These are phyloP conservation scores for Panthera tigris DNA, from an alignment of 2,113 vertebrate species.

Conservation along the genomic window DNA sequence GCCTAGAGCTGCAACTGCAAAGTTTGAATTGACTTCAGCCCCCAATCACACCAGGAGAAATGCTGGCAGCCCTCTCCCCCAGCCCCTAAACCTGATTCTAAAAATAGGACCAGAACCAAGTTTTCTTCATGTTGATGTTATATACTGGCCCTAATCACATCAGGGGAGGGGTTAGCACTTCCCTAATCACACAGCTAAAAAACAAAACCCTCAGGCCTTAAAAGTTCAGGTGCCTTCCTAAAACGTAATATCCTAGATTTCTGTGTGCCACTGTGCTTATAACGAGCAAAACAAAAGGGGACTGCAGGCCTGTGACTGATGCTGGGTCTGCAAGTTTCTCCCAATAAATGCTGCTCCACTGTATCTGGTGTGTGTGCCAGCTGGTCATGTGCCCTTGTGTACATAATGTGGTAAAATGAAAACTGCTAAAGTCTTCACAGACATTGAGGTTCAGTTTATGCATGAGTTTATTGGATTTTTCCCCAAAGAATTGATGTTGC, in stretches of 20 bases:
- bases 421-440: background rate
- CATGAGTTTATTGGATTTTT: background rate
- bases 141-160: background rate
- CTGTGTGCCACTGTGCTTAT: background rate
- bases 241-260: background rate
- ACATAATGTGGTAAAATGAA: background rate
- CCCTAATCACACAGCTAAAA: background rate
- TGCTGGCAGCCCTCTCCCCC: too few relatives aligned
- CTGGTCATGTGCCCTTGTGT: background rate
- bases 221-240: background rate
- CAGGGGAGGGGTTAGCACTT: background rate
- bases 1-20: background rate
- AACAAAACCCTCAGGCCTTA: background rate
- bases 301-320: background rate
- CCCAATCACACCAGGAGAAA: background rate
- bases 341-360: background rate
- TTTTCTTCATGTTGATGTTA: background rate
- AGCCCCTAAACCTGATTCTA: background rate
- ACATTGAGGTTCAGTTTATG: background rate
- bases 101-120: background rate
- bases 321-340: background rate
- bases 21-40: background rate
- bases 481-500: background rate
- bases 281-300: background rate
- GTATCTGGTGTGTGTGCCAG: background rate